Evolutionary conservation across 2,888 invertebrate species (phyloP).

Genomic region (Macrosoma leucophasiata): DNA sequence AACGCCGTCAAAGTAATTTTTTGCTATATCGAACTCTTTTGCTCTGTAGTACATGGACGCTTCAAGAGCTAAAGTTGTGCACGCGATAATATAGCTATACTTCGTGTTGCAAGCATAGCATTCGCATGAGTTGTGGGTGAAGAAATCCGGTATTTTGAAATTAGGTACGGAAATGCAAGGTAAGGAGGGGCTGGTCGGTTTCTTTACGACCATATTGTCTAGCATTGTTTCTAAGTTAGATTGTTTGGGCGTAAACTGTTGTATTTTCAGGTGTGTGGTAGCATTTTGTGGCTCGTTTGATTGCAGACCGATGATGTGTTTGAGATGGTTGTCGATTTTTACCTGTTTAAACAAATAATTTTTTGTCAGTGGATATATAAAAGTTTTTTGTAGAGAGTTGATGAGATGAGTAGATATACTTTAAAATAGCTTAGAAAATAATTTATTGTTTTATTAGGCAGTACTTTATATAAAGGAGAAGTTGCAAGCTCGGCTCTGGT

Average conservation of each 20-base stretch:
- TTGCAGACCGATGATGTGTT: slow-evolving; percentile 46
- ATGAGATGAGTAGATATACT: too few species aligned
- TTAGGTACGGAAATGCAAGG: slow-evolving; percentile 32
- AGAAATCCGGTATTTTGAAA: slow-evolving; percentile 40
- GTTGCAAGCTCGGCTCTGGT: too few species aligned
- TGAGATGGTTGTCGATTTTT: slow-evolving; percentile 50
- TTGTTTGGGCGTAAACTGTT: slow-evolving; percentile 34
- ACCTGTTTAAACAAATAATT: slow-evolving; percentile 35
- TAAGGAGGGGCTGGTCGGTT: slow-evolving; percentile 39
- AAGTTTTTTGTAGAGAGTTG: too few species aligned
- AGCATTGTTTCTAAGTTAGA: slow-evolving; percentile 47
- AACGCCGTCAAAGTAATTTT: slow-evolving; percentile 49
- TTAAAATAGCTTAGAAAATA: too few species aligned
- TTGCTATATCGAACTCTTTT: slow-evolving; percentile 44
- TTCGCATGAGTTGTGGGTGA: slow-evolving; percentile 38
- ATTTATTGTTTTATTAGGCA: too few species aligned
- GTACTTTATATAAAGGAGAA: too few species aligned
- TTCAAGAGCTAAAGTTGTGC: slow-evolving; percentile 38
- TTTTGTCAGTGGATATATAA: too few species aligned
- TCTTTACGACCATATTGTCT: slow-evolving; percentile 36
- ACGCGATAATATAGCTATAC: slow-evolving; percentile 31
- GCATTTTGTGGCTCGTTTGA: slow-evolving; percentile 30
- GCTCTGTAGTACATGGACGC: slow-evolving; percentile 46
- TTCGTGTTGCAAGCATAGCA: slow-evolving; percentile 47
- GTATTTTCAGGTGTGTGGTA: slow-evolving; percentile 8